A percentile compares a stretch with the other conserved stretches of the same genome.
Evolutionary conservation across 2,797 vertebrate species (phyloP).

Genomic region (Labroides dimidiatus): DNA sequence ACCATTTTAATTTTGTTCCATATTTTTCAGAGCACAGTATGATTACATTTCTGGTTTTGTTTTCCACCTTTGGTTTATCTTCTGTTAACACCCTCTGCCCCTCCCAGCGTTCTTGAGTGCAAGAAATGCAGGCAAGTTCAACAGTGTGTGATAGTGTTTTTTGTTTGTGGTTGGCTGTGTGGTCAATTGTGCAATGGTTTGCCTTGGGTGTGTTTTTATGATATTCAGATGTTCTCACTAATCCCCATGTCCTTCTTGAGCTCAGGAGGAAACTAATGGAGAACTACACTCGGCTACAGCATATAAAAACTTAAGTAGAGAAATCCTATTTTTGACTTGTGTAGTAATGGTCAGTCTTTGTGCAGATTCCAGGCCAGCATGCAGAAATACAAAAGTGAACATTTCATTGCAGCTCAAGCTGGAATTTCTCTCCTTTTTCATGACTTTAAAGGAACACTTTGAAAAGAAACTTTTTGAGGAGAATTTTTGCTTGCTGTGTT

Average conservation of each 20-base stretch:
- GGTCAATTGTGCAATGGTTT: constrained; percentile 16
- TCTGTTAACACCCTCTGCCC: constrained; percentile 50
- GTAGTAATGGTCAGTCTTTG: not conserved
- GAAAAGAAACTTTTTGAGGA: not conserved
- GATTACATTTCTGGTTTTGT: constrained; percentile 24
- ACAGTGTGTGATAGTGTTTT: constrained; percentile 9
- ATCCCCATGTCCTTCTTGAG: not conserved
- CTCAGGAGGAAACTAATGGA: constrained; percentile 7
- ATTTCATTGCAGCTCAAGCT: not conserved
- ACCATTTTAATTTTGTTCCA: not conserved
- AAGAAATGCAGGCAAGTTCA: constrained; percentile 58
- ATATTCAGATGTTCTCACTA: constrained; percentile 6
- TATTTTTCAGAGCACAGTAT: not conserved
- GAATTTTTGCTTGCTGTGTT: not conserved
- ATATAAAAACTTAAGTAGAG: not conserved
- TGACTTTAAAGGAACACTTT: not conserved
- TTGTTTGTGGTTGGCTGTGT: constrained; percentile 15
- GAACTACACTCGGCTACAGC: not conserved
- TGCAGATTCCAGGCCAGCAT: not conserved
- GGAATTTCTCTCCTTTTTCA: not conserved
- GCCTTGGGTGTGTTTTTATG: constrained; percentile 10
- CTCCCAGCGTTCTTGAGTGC: constrained; percentile 69
- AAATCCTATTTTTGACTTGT: constrained; percentile 11
- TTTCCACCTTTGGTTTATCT: constrained; percentile 30
- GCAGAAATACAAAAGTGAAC: not conserved